phyloP scores from a whole-genome alignment of 1,140 invertebrate genomes.

The Aphaenogaster floridana region DNA sequence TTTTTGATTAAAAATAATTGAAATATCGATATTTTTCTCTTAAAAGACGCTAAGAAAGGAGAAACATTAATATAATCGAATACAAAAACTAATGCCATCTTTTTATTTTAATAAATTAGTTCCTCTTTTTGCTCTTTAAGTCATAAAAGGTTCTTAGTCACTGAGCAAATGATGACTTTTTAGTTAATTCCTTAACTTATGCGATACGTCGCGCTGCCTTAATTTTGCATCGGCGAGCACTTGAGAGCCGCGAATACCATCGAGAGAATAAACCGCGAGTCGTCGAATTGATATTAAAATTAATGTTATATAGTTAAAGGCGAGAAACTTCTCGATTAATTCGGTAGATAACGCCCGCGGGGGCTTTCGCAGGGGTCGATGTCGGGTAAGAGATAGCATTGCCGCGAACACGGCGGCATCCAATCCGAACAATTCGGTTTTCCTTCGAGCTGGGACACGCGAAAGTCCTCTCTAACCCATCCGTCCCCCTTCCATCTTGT shows the following conservation, averaged over 20 bases:
- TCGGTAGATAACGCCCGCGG: constrained; percentile 71
- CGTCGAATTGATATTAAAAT: constrained; percentile 76
- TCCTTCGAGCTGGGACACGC: constrained; percentile 56
- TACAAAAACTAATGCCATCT: background rate
- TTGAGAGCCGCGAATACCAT: constrained; percentile 3
- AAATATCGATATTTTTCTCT: background rate
- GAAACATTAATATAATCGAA: background rate
- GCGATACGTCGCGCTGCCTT: constrained; percentile 24
- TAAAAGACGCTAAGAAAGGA: background rate
- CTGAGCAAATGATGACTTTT: background rate
- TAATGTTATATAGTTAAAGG: constrained; percentile 66
- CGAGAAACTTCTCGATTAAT: constrained; percentile 72
- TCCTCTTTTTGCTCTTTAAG: background rate
- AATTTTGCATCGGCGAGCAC: constrained; percentile 34
- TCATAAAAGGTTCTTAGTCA: background rate
- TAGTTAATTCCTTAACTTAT: constrained; percentile 12
- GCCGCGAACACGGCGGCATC: constrained; percentile 32
- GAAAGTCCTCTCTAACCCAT: constrained; percentile 38
- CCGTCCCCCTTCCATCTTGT: constrained; percentile 4
- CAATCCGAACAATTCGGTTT: constrained; percentile 61
- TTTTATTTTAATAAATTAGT: background rate
- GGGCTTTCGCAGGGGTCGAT: constrained; percentile 58
- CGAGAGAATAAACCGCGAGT: constrained; percentile 49
- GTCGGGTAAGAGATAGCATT: constrained; percentile 46
- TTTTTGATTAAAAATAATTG: background rate